Base-by-base conservation (phyloP, 2,888 invertebrate genomes). In the Gerris lacustris region DNA sequence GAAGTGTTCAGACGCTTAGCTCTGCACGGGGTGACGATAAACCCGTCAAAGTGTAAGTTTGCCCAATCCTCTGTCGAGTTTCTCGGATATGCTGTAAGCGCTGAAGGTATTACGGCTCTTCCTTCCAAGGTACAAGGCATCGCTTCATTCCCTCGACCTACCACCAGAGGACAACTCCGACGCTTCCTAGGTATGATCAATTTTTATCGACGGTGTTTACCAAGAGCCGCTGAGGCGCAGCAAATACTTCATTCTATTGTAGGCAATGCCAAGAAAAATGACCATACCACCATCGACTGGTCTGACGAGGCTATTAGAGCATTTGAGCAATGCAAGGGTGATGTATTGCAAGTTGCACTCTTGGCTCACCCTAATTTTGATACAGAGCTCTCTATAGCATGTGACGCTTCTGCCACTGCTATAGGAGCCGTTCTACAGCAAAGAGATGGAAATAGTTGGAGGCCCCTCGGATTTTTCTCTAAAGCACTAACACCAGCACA, bases 361-460 rank as follows among this genome's bases (percentile, higher is more conserved):
- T 80, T 81, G 0, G 79, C 79, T 2, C 78, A 76, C 0, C 70
- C 82, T 9, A 79, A 81, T 67, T 80, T 81, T 71, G 45, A 67
- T 0, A 67, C 67, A 31, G 45, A 55, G 18, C 31, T 72, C 18
- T 66, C 70, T 15, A 2, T 72, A 31, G n/a, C 17, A 9, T 44
- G 44, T 15, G 72, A 73, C 45, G 72, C 73, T 15, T 73, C 72
- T 2, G 66, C 44, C 31, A 6, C 44, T 18, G 55, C 63, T 11
- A 66, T 72, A 7, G 72, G 72, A 4, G 71, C 70, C 7, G 69
- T 67, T 7, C 67, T 72, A 15, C 70, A 71, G n/a, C 74, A 73
- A 55, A 31, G 9, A 15, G 70, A 70, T 31, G 70, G 71, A 7
- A 68, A 70, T 9, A 31, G 44, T 5, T 72, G 71, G 74, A 64